Percentiles rank a stretch among this genome's conserved stretches.
Evolutionary conservation across 2,888 invertebrate species (phyloP).

Genomic region (Thymelicus sylvestris): DNA sequence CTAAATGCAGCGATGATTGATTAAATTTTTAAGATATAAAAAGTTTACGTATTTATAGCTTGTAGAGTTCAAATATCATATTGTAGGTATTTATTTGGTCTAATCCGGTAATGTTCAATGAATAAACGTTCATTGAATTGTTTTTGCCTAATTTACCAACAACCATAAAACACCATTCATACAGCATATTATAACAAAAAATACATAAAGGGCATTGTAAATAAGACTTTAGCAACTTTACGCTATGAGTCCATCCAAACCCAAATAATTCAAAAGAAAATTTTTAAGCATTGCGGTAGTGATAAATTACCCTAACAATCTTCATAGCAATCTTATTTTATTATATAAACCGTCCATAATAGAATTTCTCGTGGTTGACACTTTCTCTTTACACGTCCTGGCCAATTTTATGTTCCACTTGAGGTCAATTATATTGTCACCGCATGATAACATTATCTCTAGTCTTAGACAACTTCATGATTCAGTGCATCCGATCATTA

Average conservation of each 20-base stretch:
- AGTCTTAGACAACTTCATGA: constrained; percentile 44
- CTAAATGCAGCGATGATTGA: no score
- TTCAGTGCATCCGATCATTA: constrained; percentile 14
- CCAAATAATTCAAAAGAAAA: constrained; percentile 1
- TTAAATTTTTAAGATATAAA: background rate
- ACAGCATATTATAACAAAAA: no score
- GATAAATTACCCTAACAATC: constrained; percentile 17
- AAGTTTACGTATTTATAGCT: no score
- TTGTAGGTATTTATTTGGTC: no score
- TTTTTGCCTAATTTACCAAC: no score
- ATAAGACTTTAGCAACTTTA: no score
- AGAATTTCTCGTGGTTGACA: constrained; percentile 53
- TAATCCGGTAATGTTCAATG: no score
- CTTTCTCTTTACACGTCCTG: constrained; percentile 55
- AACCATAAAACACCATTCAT: no score
- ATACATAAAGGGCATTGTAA: no score
- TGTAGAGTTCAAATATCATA: no score
- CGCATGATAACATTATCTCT: constrained; percentile 36
- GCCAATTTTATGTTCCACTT: constrained; percentile 50
- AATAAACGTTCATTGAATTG: no score
- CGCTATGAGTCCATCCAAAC: background rate
- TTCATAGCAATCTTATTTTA: constrained; percentile 14
- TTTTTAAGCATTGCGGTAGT: background rate
- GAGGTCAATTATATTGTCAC: constrained; percentile 50
- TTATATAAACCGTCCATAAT: constrained; percentile 42